Evolutionary conservation across 1,140 invertebrate genomes (phyloP).

Genomic region (Diuraphis noxia): DNA sequence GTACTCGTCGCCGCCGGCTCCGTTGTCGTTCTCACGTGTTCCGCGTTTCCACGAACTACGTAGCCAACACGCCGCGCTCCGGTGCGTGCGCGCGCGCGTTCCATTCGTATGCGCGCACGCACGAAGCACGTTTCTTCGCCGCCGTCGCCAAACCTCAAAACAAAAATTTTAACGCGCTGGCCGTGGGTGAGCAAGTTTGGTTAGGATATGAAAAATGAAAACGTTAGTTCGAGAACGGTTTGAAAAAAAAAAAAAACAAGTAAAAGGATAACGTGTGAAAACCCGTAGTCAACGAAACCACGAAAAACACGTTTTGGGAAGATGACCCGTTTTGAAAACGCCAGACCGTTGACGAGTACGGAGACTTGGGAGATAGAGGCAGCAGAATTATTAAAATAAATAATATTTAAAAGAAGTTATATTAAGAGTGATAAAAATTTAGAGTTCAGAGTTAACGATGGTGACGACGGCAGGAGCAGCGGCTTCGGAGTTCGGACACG

Average conservation of each 20-base stretch:
- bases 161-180: not conserved
- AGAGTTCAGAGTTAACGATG: not conserved
- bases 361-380: not conserved
- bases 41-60: not conserved
- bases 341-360: not conserved
- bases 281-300: not conserved
- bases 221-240: not conserved
- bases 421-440: not conserved
- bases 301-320: not conserved
- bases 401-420: not conserved
- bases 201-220: not conserved
- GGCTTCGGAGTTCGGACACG: not conserved
- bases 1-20: not conserved
- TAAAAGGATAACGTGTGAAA: not conserved
- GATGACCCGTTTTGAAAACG: not conserved
- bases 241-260: too few species aligned
- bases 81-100: not conserved
- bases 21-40: not conserved
- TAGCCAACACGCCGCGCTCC: not conserved
- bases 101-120: not conserved
- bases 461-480: not conserved
- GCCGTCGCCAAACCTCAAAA: not conserved
- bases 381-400: not conserved
- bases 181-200: too few species aligned
- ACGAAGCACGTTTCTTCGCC: constrained; percentile 4